Evolutionary conservation across 92 coral and sea anemone species (phyloP).

Genomic region (Pocillopora meandrina): DNA sequence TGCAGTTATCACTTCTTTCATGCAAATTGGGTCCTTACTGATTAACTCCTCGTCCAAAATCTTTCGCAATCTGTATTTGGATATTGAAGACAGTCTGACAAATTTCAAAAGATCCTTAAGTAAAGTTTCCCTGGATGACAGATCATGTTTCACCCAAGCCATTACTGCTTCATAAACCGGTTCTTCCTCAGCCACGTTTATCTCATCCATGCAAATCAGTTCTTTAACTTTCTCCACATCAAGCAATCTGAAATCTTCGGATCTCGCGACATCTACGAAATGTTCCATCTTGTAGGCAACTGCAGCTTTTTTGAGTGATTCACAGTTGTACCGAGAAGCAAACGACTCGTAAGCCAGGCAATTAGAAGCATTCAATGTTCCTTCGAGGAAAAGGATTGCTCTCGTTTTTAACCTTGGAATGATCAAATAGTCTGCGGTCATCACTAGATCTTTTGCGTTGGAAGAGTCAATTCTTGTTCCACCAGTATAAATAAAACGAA

Average conservation of each 20-base stretch:
- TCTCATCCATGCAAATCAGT: conserved; percentile 63
- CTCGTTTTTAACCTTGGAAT: conserved; percentile 53
- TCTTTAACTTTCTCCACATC: conserved; percentile 66
- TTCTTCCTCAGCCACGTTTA: conserved; percentile 54
- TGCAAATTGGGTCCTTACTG: conserved; percentile 37
- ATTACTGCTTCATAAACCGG: not conserved
- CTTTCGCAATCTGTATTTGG: conserved; percentile 48
- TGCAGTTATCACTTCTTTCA: conserved; percentile 45
- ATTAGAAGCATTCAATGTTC: conserved; percentile 8
- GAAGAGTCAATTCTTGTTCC: conserved; percentile 40
- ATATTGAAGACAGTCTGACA: conserved; percentile 48
- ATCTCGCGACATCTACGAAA: conserved; percentile 43
- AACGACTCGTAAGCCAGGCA: conserved; percentile 7
- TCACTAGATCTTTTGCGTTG: conserved; percentile 64
- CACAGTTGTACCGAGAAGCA: conserved; percentile 29
- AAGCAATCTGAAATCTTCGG: conserved; percentile 81
- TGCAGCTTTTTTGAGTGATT: not conserved
- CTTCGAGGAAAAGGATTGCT: not conserved
- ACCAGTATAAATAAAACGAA: conserved; percentile 74
- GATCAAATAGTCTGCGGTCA: conserved; percentile 64
- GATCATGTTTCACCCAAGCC: conserved; percentile 15
- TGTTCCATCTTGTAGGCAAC: not conserved
- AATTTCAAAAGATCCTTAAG: conserved; percentile 54
- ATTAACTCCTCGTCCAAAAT: conserved; percentile 63
- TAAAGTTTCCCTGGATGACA: conserved; percentile 32